Conservation (phyloP, 2,797 vertebrate genomes). For the Sebastes kiyomatsui region DNA sequence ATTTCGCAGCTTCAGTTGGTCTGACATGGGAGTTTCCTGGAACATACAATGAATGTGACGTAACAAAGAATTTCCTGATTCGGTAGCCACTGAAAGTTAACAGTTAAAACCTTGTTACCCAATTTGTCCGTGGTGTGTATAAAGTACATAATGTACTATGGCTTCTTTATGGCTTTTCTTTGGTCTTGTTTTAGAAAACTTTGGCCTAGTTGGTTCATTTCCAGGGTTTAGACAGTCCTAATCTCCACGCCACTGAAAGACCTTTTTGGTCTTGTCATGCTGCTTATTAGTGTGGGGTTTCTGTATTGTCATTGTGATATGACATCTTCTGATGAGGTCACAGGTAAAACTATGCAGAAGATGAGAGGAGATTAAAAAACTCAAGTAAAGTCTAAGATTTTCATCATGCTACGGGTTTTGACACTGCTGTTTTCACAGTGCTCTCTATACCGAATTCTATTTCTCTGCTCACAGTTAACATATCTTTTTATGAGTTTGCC, state of each 20-base stretch:
- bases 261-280: background rate
- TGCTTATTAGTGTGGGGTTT: background rate
- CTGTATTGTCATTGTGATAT: background rate
- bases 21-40: constrained; percentile 33
- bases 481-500: background rate
- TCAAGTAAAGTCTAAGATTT: background rate
- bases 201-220: background rate
- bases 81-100: background rate
- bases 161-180: background rate
- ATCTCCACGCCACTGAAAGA: background rate
- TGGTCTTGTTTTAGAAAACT: background rate
- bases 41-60: constrained; percentile 3
- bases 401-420: background rate
- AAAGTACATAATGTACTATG: background rate
- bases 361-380: background rate
- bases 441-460: background rate
- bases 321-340: constrained; percentile 8
- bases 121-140: background rate
- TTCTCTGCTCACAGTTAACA: background rate
- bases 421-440: background rate
- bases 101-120: background rate
- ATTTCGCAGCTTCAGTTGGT: constrained; percentile 30
- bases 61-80: constrained; percentile 4
- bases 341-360: background rate
- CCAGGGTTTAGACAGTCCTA: background rate